Conservation (phyloP, 2,113 vertebrate species). For the Semicossyphus pulcher region DNA sequence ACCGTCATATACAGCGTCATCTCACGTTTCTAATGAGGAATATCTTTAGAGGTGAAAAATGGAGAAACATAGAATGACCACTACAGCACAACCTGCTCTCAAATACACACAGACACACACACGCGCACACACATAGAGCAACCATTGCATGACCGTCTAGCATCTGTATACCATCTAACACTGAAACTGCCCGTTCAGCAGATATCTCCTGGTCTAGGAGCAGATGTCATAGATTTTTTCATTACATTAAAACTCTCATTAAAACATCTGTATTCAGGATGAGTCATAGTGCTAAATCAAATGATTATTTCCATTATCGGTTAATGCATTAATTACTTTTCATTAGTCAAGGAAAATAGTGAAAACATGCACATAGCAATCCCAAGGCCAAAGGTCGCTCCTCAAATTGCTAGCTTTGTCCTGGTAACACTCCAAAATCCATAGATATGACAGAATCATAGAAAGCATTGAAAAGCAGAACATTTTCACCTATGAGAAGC, state of each 20-base stretch:
- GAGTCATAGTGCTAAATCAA: too few species aligned
- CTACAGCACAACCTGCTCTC: not conserved
- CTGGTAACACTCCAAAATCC: not conserved
- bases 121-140: constrained; percentile 12
- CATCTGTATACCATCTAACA: constrained; percentile 23
- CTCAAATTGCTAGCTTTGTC: not conserved
- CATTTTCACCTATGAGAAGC: not conserved
- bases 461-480: not conserved
- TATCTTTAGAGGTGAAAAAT: not conserved
- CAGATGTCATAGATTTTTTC: constrained; percentile 33
- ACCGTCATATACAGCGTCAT: too few species aligned
- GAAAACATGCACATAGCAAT: too few species aligned
- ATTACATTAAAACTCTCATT: too few species aligned
- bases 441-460: too few species aligned
- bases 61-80: not conserved
- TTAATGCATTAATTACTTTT: too few species aligned
- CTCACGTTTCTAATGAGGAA: too few species aligned
- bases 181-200: constrained; percentile 20
- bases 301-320: too few species aligned
- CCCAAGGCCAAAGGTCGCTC: too few species aligned
- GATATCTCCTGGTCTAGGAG: constrained; percentile 8
- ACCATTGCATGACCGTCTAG: constrained; percentile 13
- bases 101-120: constrained; percentile 15
- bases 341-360: too few species aligned
- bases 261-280: too few species aligned